Evolutionary conservation across 2,888 invertebrate species (phyloP).

Genomic region (Ectropis crepuscularia): DNA sequence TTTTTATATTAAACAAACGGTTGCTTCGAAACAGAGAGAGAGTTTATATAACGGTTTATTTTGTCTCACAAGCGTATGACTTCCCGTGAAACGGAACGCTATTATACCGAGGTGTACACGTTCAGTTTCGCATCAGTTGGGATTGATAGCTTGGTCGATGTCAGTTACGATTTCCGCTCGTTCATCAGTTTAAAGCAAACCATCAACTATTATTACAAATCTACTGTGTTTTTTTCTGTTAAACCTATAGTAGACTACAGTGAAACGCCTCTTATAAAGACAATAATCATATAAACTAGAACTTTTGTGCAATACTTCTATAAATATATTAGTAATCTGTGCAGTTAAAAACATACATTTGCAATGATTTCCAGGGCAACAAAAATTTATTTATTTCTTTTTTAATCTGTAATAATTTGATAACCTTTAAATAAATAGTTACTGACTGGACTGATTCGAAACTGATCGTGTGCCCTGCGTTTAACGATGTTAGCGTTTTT

Average conservation of each 20-base stretch:
- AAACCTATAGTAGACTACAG: too few species aligned
- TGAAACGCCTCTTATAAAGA: too few species aligned
- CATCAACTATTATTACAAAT: too few species aligned
- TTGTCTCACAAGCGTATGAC: conserved; percentile 46
- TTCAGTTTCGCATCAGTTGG: neutral
- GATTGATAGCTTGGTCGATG: too few species aligned
- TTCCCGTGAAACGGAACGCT: conserved; percentile 61
- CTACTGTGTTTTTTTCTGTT: too few species aligned
- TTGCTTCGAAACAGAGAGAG: conserved; percentile 25
- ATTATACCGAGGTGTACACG: conserved; percentile 27
- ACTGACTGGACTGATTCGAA: neutral
- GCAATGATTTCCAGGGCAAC: too few species aligned
- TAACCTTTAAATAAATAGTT: neutral
- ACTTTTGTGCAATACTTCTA: too few species aligned
- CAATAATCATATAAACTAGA: too few species aligned
- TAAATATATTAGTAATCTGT: neutral
- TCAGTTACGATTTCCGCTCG: too few species aligned
- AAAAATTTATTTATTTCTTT: too few species aligned
- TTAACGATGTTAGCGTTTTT: conserved; percentile 70
- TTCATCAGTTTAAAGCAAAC: too few species aligned
- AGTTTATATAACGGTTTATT: conserved; percentile 23
- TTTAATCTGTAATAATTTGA: too few species aligned
- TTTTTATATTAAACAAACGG: conserved; percentile 36
- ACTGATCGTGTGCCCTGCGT: neutral
- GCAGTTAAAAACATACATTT: neutral